These are phyloP conservation scores for Phyllotreta cruciferae DNA, from an alignment of 2,888 invertebrate species.

Conservation along the genomic window DNA sequence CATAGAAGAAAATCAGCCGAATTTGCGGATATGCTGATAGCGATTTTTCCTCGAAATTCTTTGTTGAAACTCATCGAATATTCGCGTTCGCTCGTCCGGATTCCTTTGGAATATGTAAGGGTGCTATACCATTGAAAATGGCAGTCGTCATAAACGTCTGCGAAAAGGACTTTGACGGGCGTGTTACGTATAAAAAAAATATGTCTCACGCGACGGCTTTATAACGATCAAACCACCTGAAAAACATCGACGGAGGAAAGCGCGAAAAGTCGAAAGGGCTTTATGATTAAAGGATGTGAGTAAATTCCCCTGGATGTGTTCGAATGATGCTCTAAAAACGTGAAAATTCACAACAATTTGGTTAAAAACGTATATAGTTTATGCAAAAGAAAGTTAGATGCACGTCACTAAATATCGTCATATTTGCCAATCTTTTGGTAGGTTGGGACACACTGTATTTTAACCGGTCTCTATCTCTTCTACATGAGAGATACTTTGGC, in stretches of 20 bases:
- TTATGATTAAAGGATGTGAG: neutral
- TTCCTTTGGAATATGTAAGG: neutral
- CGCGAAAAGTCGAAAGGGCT: neutral
- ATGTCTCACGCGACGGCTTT: constrained; percentile 8
- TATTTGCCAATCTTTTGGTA: no score
- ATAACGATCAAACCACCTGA: constrained; percentile 10
- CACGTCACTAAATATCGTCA: no score
- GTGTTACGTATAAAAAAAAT: neutral
- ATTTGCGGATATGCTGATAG: neutral
- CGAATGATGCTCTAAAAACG: neutral
- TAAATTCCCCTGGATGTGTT: neutral
- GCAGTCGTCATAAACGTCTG: constrained; percentile 5
- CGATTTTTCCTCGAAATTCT: constrained; percentile 1
- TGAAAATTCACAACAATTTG: no score
- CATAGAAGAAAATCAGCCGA: neutral
- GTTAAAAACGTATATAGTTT: no score
- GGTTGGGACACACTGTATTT: no score
- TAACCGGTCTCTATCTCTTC: no score
- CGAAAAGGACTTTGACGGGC: constrained; percentile 8
- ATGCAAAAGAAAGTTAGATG: no score
- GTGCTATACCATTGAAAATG: neutral
- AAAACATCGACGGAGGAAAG: neutral
- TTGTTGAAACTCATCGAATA: neutral
- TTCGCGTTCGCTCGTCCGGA: constrained; percentile 6
- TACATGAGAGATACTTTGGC: no score